phyloP scores from a whole-genome alignment of 1,140 invertebrate species.

The Papilio polytes region DNA sequence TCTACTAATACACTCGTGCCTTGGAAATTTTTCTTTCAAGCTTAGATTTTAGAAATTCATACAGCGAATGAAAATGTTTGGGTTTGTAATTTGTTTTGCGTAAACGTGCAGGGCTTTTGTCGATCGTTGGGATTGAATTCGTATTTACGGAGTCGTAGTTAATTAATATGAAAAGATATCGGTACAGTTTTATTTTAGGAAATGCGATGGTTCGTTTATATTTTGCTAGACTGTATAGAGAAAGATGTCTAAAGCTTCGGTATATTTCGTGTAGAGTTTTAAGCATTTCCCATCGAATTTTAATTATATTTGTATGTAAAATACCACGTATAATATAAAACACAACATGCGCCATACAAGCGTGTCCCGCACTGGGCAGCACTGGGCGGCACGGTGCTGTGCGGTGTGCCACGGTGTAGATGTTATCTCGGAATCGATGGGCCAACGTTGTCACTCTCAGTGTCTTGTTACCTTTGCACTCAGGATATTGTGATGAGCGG shows the following conservation, averaged over 20 bases:
- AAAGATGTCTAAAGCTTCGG: neutral
- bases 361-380: neutral
- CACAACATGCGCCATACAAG: neutral
- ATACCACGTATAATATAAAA: neutral
- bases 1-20: conserved; percentile 28
- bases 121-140: neutral
- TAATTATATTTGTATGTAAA: neutral
- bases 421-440: conserved; percentile 37
- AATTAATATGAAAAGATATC: conserved; percentile 16
- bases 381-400: neutral
- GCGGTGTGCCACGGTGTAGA: neutral
- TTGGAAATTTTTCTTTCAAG: conserved; percentile 35
- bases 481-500: neutral
- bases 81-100: conserved; percentile 12
- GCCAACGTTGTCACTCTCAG: neutral
- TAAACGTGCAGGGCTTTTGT: conserved; percentile 16
- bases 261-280: neutral
- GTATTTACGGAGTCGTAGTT: neutral
- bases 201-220: neutral
- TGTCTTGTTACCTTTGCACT: conserved; percentile 12
- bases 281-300: neutral
- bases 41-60: conserved; percentile 39
- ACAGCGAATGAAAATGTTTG: conserved; percentile 7
- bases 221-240: neutral
- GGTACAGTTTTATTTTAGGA: neutral